Evolutionary conservation across 2,113 vertebrate species (phyloP).

Genomic region (Saccopteryx leptura): DNA sequence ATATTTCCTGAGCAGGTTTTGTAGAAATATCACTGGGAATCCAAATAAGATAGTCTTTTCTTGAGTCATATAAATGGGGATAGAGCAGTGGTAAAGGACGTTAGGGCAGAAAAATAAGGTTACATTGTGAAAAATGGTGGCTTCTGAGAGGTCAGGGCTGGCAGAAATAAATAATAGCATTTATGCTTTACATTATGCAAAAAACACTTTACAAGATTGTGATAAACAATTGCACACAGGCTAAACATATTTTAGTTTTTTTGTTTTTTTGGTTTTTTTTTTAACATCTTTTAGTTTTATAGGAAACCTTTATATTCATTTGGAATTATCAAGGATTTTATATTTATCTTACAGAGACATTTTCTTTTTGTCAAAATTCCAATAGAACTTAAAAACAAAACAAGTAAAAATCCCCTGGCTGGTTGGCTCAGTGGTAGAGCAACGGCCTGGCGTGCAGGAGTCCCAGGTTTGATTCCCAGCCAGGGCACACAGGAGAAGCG

Average conservation of each 20-base stretch:
- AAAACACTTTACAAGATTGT: not conserved
- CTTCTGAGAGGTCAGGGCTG: not conserved
- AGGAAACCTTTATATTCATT: conserved; percentile 13
- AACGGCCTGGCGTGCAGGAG: too few species aligned
- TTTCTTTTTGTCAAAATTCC: not conserved
- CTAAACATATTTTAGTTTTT: not conserved
- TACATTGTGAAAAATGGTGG: not conserved
- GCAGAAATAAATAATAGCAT: not conserved
- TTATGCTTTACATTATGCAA: not conserved
- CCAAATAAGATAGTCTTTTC: not conserved
- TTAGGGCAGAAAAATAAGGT: conserved; percentile 62
- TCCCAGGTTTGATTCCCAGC: too few species aligned
- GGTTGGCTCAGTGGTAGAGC: too few species aligned
- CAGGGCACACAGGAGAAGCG: too few species aligned
- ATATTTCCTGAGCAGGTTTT: not conserved
- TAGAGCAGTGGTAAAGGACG: not conserved
- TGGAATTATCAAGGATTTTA: not conserved
- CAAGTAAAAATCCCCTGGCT: not conserved
- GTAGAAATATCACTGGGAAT: not conserved
- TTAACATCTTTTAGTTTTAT: not conserved
- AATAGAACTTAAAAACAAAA: not conserved
- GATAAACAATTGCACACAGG: not conserved
- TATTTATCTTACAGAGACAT: conserved; percentile 4
- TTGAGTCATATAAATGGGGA: not conserved
- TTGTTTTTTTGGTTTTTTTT: too few species aligned